Evolutionary conservation across 2,797 vertebrate species (phyloP).

Genomic region (Scarus forsteni): DNA sequence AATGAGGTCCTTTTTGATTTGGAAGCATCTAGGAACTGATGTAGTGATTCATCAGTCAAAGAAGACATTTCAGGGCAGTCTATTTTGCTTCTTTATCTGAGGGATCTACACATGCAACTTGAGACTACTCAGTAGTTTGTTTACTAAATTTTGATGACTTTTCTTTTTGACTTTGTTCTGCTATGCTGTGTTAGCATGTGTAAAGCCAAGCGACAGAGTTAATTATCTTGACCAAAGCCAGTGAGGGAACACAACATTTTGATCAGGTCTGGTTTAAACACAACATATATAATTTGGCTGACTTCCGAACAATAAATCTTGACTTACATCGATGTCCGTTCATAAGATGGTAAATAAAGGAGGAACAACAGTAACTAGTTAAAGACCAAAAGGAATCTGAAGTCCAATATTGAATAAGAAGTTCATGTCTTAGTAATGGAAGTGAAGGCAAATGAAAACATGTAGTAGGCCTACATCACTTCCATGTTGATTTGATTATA

Average conservation of each 20-base stretch:
- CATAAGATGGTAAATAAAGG: constrained; percentile 41
- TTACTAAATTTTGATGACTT: background rate
- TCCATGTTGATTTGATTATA: no score
- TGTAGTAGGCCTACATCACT: no score
- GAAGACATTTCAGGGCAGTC: no score
- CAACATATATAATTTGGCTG: constrained; percentile 4
- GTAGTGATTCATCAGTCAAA: background rate
- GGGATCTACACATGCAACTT: no score
- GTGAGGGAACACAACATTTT: constrained; percentile 11
- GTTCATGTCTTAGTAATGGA: background rate
- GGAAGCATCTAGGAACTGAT: background rate
- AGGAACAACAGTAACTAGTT: constrained; percentile 42
- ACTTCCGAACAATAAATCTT: background rate
- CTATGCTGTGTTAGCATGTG: background rate
- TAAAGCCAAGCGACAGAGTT: background rate
- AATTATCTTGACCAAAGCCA: no score
- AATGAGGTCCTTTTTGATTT: background rate
- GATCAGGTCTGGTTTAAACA: constrained; percentile 28
- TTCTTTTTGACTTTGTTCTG: no score
- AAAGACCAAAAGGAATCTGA: no score
- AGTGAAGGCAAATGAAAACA: background rate
- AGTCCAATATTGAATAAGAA: no score
- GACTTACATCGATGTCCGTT: constrained; percentile 19
- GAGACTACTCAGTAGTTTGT: no score
- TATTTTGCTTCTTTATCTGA: no score